Conservation (phyloP, 2,797 vertebrate genomes). For the Hydrophis major region DNA sequence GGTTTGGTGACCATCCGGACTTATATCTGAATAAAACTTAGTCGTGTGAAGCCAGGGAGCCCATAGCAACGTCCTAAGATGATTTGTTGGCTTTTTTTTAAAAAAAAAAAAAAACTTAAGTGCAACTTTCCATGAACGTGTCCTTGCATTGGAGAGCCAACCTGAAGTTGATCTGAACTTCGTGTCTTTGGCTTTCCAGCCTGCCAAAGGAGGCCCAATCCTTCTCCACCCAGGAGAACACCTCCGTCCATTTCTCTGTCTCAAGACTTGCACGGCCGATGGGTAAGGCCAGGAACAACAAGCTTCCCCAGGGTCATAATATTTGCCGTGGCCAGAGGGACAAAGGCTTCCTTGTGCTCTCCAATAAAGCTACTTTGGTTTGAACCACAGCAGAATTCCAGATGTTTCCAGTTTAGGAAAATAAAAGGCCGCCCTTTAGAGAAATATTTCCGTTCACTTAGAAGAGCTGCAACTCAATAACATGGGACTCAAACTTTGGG, state of each 20-base stretch:
- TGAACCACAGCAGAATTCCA: not conserved
- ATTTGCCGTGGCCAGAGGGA: slow-evolving; percentile 41
- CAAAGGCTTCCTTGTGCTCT: slow-evolving; percentile 49
- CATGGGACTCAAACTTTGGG: not conserved
- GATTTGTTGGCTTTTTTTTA: too few species aligned
- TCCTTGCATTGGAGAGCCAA: not conserved
- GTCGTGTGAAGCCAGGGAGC: not conserved
- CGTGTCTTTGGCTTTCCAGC: not conserved
- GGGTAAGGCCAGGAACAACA: slow-evolving; percentile 37
- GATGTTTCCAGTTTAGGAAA: slow-evolving; percentile 35
- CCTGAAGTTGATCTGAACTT: not conserved
- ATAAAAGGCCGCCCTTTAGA: slow-evolving; percentile 23
- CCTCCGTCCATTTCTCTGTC: not conserved
- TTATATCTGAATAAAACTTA: not conserved
- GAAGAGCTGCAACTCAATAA: not conserved
- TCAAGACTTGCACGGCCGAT: not conserved
- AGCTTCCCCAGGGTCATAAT: not conserved
- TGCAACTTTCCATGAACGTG: not conserved
- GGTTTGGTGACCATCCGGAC: not conserved
- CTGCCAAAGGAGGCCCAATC: not conserved
- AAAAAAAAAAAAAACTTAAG: too few species aligned
- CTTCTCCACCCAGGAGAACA: not conserved
- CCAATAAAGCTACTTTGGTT: slow-evolving; percentile 57
- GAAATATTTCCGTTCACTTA: not conserved
- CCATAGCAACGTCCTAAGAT: not conserved